These are phyloP conservation scores for Progne subis DNA, from an alignment of 2,113 vertebrate species.

Conservation along the genomic window DNA sequence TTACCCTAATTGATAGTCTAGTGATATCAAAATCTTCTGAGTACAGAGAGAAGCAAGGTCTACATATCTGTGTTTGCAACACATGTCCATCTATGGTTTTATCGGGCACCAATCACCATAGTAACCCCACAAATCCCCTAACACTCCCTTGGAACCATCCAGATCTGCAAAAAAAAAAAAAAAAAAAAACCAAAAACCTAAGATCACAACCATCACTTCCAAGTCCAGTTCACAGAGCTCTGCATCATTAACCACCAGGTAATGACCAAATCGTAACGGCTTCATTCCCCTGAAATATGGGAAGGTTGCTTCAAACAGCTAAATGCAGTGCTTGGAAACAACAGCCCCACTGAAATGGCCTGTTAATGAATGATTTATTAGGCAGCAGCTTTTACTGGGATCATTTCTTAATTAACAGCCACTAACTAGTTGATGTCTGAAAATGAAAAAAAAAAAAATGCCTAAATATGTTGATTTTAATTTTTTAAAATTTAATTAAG, in stretches of 20 bases:
- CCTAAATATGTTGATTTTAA: background rate
- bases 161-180: background rate
- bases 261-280: background rate
- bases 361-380: conserved; percentile 78
- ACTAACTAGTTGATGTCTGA: conserved; percentile 49
- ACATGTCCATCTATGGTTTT: background rate
- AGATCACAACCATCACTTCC: background rate
- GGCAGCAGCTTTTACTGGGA: conserved; percentile 51
- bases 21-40: background rate
- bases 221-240: background rate
- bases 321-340: conserved; percentile 16
- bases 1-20: background rate
- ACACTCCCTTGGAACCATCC: background rate
- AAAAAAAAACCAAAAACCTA: background rate
- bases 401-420: conserved; percentile 73
- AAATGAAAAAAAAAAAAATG: background rate
- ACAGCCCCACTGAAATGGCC: conserved; percentile 36
- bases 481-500: background rate
- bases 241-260: conserved; percentile 58
- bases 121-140: background rate
- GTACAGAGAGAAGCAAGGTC: background rate
- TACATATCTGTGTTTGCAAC: background rate
- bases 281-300: background rate
- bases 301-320: conserved; percentile 20
- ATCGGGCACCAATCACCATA: background rate